Evolutionary conservation across 2,888 invertebrate species (phyloP), one percentile per base, ranked within the genome.

Genomic region (Andrena bicolor): DNA sequence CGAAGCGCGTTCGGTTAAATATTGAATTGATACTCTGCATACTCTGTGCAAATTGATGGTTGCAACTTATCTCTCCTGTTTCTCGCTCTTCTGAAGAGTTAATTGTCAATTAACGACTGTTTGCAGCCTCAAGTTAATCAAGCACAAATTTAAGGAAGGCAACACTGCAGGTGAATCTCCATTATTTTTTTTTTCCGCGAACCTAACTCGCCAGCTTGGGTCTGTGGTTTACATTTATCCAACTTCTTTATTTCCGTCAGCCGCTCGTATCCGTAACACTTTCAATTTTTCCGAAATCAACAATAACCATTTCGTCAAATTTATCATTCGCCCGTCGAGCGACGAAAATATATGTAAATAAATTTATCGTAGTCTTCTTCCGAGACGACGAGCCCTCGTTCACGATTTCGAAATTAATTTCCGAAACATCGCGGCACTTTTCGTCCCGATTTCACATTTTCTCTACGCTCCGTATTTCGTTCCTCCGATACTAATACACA

Each of bases 111-210:
- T 93, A 91, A 91, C 92, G 85, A 91, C 91, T 93, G 91, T 94
- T 93, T 92, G 91, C 94, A 94, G 94, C 92, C 90, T 94, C 92
- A 94, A 93, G 90, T 89, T 93, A 90, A 90, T 94, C 93, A 93
- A 93, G 90, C 91, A 92, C 89, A 93, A 93, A 90, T 92, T 91
- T 88, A 93, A 93, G 92, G 93, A 94, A 91, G 93, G 91, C 89
- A 91, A 92, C 90, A 90, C 91, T 76, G 89, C 92, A 93, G 94
- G 94, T 93, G 87, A 90, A 64, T n/a, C n/a, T 71, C 10, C n/a
- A 16, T 56, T 23, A 49, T 49, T 64, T 16, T 35, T 56, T 23
- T 41, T 49, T 70, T 16, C 26, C 8, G 1, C 23, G 23, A 61
- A 60, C 49, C 60, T 71, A 64, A 28, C 23, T 16, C 23, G 23